Percentiles rank a stretch among this genome's conserved stretches.
phyloP scores from a whole-genome alignment of 2,113 vertebrate species.

The Telmatochromis sp. region DNA sequence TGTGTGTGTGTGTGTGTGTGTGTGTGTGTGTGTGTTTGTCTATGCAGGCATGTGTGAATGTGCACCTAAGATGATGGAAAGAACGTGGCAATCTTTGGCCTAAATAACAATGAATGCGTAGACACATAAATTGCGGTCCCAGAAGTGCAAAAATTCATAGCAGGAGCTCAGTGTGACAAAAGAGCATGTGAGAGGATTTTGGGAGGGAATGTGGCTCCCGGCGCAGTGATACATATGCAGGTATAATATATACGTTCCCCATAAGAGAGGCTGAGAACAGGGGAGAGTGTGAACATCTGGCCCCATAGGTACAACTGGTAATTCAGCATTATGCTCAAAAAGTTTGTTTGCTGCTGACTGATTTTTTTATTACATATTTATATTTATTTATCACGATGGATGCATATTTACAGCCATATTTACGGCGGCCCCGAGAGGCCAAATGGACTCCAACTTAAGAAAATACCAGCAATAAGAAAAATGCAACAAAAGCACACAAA shows the following conservation, averaged over 20 bases:
- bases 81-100: slow-evolving; percentile 6
- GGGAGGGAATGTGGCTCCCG: slow-evolving; percentile 25
- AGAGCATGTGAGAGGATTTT: slow-evolving; percentile 1
- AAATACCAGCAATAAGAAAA: neutral
- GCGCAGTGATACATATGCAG: slow-evolving; percentile 12
- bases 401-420: neutral
- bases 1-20: neutral
- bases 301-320: slow-evolving; percentile 7
- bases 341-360: neutral
- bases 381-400: neutral
- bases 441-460: neutral
- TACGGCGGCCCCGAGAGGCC: rapidly evolving
- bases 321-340: neutral
- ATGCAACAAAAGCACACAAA: neutral
- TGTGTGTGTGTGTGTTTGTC: neutral
- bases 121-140: neutral
- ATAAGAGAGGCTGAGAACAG: neutral
- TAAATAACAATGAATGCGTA: slow-evolving; percentile 4
- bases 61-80: slow-evolving; percentile 13
- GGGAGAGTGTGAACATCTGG: neutral
- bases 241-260: slow-evolving; percentile 14
- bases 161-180: slow-evolving; percentile 7
- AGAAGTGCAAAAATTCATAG: neutral
- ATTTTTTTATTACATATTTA: neutral
- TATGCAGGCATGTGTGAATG: neutral